Base-by-base conservation (phyloP, 2,113 vertebrate species). In the Lamprotornis superbus region DNA sequence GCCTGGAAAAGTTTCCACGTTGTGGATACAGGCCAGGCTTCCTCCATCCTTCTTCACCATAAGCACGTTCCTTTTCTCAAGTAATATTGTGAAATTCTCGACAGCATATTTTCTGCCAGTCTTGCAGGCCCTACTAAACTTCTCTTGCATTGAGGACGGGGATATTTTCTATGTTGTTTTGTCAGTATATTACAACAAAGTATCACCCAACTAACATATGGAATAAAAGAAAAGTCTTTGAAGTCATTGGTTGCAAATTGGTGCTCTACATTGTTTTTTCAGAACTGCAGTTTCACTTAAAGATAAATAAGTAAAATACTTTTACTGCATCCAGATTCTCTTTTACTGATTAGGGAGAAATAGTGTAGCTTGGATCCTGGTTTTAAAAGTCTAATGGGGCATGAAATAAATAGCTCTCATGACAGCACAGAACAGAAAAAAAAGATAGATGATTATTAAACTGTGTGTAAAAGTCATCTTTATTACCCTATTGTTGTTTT, bases 401-500 rank as follows among this genome's bases (percentile, higher is more conserved):
- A 82, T 92, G 76, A 95, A 95, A 95, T 95, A 90, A 94, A 93
- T 93, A 87, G 90, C 55, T 92, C 79, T 90, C 94, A 65, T 89
- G 93, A 90, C 81, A 95, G 65, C 79, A 70, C 33, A 63, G 80
- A 90, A 82, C 1, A 1, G 71, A 82, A 93, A 81, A 81, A 77
- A 79, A 91, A 92, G 30, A 89, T 76, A 94, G 78, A 87, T 87
- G 28, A 92, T 90, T 91, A 93, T 83, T 94, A 73, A 95, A 85
- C 86, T 90, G 47, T 63, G 65, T 89, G 71, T 88, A 89, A 86
- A 97, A 95, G 77, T 88, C 40, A 8, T 94, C 55, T 95, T 91
- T 96, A 91, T 83, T 95, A 73, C 80, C 82, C 59, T 92, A 0
- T 97, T 96, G 90, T 95, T 96, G 90, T 93, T 95, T 93, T 91